phyloP scores from a whole-genome alignment of 2,113 vertebrate species.

The Lepus timidus region DNA sequence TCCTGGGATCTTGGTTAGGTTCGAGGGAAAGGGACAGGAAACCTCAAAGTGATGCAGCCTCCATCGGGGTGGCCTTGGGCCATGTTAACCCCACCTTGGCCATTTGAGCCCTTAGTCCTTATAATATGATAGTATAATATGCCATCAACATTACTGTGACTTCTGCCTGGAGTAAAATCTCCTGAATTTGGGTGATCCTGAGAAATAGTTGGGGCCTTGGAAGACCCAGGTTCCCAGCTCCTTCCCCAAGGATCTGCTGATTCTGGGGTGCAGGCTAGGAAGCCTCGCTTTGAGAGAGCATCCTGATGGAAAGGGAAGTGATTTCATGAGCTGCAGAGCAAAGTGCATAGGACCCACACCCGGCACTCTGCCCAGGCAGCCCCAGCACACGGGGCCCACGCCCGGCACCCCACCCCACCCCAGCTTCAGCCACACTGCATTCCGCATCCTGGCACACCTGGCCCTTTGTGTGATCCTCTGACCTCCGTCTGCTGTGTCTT shows the following conservation, averaged over 20 bases:
- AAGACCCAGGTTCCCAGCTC: neutral
- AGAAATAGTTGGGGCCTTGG: neutral
- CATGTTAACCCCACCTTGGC: neutral
- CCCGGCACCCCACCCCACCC: neutral
- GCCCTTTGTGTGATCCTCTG: neutral
- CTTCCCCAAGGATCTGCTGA: neutral
- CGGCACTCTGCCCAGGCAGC: neutral
- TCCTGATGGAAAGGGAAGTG: too few species aligned
- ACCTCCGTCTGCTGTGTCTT: neutral
- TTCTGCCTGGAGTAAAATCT: neutral
- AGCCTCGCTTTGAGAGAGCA: neutral
- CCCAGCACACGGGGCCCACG: neutral
- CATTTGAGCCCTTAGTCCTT: neutral
- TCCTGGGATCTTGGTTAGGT: neutral
- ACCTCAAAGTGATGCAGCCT: neutral
- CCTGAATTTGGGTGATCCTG: neutral
- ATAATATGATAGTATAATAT: neutral
- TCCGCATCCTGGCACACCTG: neutral
- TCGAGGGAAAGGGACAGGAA: neutral
- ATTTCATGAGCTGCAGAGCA: too few species aligned
- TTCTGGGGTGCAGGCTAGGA: neutral
- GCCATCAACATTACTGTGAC: neutral
- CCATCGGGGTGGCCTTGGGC: neutral
- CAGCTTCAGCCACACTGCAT: neutral
- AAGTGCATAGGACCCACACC: neutral